These are phyloP conservation scores for Andrena dorsata DNA, from an alignment of 2,888 invertebrate genomes.

Conservation along the genomic window DNA sequence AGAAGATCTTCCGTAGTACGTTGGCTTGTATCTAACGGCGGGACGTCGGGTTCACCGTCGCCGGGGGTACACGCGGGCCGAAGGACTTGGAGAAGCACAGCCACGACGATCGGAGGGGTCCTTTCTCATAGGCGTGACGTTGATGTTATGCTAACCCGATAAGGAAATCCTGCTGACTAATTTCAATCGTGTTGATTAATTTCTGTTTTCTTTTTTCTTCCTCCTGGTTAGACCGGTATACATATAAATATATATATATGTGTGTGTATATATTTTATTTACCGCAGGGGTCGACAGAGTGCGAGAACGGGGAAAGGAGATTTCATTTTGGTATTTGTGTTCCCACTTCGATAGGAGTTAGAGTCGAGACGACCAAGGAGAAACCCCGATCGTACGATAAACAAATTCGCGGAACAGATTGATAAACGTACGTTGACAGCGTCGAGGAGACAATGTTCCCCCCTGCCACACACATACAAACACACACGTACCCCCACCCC, in stretches of 20 bases:
- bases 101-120: constrained; percentile 44
- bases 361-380: constrained; percentile 20
- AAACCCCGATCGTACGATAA: neutral
- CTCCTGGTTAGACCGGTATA: constrained; percentile 57
- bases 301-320: constrained; percentile 52
- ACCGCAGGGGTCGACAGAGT: constrained; percentile 69
- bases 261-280: constrained; percentile 65
- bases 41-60: too few relatives aligned
- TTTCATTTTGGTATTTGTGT: constrained; percentile 54
- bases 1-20: neutral
- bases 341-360: constrained; percentile 38
- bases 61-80: constrained; percentile 48
- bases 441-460: constrained; percentile 13
- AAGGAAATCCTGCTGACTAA: constrained; percentile 60
- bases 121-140: constrained; percentile 57
- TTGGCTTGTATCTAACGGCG: too few relatives aligned
- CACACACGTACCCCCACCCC: too few relatives aligned
- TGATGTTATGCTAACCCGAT: constrained; percentile 55
- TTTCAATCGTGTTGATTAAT: constrained; percentile 65
- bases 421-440: constrained; percentile 16
- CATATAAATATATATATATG: constrained; percentile 19
- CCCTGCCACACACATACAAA: too few relatives aligned
- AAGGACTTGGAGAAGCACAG: constrained; percentile 46
- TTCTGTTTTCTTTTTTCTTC: constrained; percentile 52
- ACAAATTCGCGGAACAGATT: neutral